These are phyloP conservation scores for Pangasianodon hypophthalmus DNA, from an alignment of 2,113 vertebrate species.

Conservation along the genomic window DNA sequence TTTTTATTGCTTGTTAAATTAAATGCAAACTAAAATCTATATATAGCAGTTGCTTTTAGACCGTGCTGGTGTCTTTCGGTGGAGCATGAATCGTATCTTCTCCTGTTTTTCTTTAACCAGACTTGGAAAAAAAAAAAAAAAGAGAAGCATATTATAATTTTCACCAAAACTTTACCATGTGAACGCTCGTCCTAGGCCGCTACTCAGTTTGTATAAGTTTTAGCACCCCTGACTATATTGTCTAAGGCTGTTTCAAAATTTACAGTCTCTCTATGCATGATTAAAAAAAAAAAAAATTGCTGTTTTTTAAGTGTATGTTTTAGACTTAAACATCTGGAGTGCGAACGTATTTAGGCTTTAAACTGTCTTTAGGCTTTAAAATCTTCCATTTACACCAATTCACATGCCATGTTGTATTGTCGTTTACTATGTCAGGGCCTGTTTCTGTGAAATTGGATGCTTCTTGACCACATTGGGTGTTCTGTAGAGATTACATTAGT, in stretches of 20 bases:
- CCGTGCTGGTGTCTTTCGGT: background rate
- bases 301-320: background rate
- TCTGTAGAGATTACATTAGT: background rate
- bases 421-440: too few species aligned
- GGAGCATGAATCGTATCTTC: background rate
- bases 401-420: background rate
- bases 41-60: background rate
- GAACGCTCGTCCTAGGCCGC: background rate
- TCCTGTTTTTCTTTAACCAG: background rate
- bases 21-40: background rate
- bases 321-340: background rate
- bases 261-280: background rate
- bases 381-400: background rate
- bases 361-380: background rate
- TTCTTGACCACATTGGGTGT: background rate
- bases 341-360: background rate
- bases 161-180: background rate
- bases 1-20: background rate
- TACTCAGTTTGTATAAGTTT: background rate
- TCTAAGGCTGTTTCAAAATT: background rate
- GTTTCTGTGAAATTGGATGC: background rate
- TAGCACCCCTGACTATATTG: background rate
- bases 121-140: too few species aligned
- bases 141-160: too few species aligned
- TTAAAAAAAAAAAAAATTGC: background rate